phyloP scores from a whole-genome alignment of 2,888 invertebrate species.

The Adela reaumurella region DNA sequence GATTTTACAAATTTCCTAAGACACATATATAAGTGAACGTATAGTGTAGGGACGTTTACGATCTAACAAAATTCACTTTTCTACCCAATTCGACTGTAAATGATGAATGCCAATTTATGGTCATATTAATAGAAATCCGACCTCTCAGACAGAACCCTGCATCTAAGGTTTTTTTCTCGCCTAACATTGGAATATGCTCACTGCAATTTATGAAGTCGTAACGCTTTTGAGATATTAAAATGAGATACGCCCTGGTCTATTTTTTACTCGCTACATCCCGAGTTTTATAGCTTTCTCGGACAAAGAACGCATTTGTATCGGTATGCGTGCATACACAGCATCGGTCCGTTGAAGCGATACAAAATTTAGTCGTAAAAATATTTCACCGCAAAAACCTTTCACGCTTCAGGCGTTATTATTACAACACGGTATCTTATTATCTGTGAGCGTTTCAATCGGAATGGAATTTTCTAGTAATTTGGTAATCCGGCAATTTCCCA shows the following conservation, averaged over 20 bases:
- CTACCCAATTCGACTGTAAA: background rate
- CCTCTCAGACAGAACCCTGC: background rate
- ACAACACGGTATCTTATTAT: no score
- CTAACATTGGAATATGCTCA: background rate
- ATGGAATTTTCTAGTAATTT: background rate
- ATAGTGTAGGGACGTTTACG: no score
- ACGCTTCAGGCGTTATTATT: no score
- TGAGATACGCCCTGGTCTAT: background rate
- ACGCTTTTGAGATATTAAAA: background rate
- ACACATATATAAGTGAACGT: no score
- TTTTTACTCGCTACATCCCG: no score
- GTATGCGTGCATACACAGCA: no score
- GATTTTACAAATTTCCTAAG: no score
- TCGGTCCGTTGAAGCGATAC: no score
- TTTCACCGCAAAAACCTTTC: no score
- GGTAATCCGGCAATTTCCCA: background rate
- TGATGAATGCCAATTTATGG: background rate
- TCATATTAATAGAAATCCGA: background rate
- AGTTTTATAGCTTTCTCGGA: no score
- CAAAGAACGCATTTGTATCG: no score
- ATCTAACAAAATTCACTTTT: background rate
- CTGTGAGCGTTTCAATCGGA: background rate
- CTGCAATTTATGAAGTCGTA: background rate
- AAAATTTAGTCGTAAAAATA: no score
- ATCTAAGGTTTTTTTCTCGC: background rate